A percentile compares a stretch with the other conserved stretches of the same genome.
Conservation (phyloP, 1,140 invertebrate species). For the Cheumatopsyche charites region DNA sequence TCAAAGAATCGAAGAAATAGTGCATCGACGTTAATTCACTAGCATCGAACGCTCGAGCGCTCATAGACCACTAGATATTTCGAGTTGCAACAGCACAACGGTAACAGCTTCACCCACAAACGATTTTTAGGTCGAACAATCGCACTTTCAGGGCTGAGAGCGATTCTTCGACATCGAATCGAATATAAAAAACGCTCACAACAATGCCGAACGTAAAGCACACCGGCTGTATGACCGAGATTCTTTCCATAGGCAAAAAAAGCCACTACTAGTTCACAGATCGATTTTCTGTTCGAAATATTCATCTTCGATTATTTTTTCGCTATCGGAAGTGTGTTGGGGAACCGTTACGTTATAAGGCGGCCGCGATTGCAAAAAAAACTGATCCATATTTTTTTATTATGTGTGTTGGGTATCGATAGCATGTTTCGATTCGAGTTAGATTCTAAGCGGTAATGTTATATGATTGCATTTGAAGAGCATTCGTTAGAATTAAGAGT, state of each 20-base stretch:
- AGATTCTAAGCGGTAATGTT: neutral
- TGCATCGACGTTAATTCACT: too few relatives aligned
- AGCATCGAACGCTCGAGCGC: too few relatives aligned
- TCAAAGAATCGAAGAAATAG: too few relatives aligned
- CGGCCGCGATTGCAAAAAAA: neutral
- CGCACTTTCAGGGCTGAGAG: too few relatives aligned
- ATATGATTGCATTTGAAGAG: neutral
- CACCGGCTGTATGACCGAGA: conserved; percentile 16
- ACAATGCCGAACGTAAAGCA: neutral
- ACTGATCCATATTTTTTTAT: conserved; percentile 9
- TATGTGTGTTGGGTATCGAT: neutral
- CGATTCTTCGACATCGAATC: too few relatives aligned
- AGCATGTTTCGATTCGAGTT: neutral
- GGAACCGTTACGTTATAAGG: conserved; percentile 13
- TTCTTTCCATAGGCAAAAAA: conserved; percentile 9
- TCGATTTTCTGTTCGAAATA: neutral
- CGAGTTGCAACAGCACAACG: too few relatives aligned
- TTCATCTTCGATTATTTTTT: neutral
- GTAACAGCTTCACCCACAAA: too few relatives aligned
- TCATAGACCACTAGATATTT: too few relatives aligned
- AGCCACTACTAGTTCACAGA: neutral
- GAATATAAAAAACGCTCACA: too few relatives aligned
- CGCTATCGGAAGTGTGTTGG: conserved; percentile 23
- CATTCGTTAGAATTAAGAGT: neutral
- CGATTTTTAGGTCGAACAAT: too few relatives aligned